Conservation (phyloP, 1,140 invertebrate genomes). For the Camponotus vicinus region DNA sequence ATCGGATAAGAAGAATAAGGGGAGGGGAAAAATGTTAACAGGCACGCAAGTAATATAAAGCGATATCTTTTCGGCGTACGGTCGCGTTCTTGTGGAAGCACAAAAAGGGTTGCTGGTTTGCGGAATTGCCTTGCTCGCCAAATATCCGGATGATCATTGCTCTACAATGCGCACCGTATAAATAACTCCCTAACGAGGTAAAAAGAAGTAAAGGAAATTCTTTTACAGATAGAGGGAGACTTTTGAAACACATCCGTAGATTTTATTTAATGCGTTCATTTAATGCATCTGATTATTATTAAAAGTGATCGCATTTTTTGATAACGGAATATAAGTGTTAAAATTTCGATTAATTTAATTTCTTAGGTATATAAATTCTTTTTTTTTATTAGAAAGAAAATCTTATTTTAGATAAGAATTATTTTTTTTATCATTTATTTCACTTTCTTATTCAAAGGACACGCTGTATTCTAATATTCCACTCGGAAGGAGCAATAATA, state of each 20-base stretch:
- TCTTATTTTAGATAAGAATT: slow-evolving; percentile 20
- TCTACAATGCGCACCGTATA: slow-evolving; percentile 11
- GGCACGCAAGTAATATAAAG: slow-evolving; percentile 36
- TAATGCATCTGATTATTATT: not conserved
- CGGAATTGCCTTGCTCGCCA: slow-evolving; percentile 9
- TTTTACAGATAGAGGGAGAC: no score
- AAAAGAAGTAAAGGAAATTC: not conserved
- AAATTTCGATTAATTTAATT: not conserved
- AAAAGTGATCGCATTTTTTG: not conserved
- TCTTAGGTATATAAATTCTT: not conserved
- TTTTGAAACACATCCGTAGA: not conserved
- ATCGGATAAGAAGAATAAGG: slow-evolving; percentile 11
- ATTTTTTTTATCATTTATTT: not conserved
- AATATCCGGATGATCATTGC: slow-evolving; percentile 13
- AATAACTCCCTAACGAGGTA: not conserved
- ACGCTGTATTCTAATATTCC: slow-evolving; percentile 22
- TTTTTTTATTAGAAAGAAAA: not conserved
- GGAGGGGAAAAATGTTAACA: slow-evolving; percentile 12
- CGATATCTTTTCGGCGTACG: slow-evolving; percentile 24
- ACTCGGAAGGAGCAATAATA: slow-evolving; percentile 44
- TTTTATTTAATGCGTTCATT: not conserved
- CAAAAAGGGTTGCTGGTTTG: not conserved
- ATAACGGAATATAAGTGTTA: not conserved
- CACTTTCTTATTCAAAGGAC: slow-evolving; percentile 6
- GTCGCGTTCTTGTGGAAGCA: slow-evolving; percentile 4